Evolutionary conservation across 2,797 vertebrate genomes (phyloP), one percentile per base, ranked within the genome.

Genomic region (Amblyopsis hoosieri): DNA sequence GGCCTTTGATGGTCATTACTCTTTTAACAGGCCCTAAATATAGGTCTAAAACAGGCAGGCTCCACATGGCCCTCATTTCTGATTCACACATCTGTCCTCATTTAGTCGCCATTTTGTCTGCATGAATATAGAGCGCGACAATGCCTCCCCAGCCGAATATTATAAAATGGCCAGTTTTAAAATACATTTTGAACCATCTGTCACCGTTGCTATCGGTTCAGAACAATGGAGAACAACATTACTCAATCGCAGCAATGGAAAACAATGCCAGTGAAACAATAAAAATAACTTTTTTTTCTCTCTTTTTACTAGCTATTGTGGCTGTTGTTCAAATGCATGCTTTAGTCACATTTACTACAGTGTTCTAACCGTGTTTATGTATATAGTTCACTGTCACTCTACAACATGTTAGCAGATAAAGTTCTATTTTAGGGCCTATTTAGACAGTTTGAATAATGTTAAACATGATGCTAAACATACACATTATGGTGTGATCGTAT

Each of bases 51-150:
- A 91, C 90, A 90, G 90, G 85, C 86, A 87, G 71, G 80, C 87
- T 88, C 87, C 88, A 91, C 88, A 90, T 85, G 84, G 89, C 79
- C 80, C 89, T 92, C 90, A 90, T 91, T 90, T 90, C 86, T 91
- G 91, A 93, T 92, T 91, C 82, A 90, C 90, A 90, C 90, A 92
- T 92, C 91, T 91, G 91, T 93, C 90, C 89, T 85, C 83, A 79
- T 87, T 90, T 89, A 87, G 85, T 75, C 81, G 85, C 89, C 90
- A 80, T 86, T 89, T 89, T 85, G 85, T 86, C 77, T 65, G 50
- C 0, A 69, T 67, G 76, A 80, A 87, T 82, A 33, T 83, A 76
- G 74, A 81, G 61, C 37, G 37, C 70, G 54, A 57, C 77, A 76
- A 85, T 76, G 64, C 75, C 68, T 73, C 62, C 71, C 75, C 67